These are phyloP conservation scores for Alsophila aescularia DNA, from an alignment of 2,888 invertebrate genomes.

Conservation along the genomic window DNA sequence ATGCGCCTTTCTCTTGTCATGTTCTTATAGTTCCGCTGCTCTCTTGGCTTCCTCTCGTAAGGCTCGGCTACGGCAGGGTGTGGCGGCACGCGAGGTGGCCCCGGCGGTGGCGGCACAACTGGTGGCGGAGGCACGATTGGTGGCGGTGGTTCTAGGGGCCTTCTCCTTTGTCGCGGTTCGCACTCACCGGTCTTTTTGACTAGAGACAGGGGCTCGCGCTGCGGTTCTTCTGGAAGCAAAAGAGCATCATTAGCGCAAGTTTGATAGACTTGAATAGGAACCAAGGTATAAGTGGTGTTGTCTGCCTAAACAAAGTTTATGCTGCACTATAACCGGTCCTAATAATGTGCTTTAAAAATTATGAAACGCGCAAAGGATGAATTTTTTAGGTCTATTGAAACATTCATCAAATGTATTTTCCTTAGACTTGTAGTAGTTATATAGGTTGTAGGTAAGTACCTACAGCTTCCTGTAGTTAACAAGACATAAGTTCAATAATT, in stretches of 20 bases:
- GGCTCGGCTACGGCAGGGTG: slow-evolving; percentile 79
- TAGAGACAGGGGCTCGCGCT: slow-evolving; percentile 87
- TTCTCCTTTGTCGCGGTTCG: slow-evolving; percentile 63
- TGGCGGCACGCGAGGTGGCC: slow-evolving; percentile 79
- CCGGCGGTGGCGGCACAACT: slow-evolving; percentile 42
- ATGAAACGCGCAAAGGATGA: too few relatives aligned
- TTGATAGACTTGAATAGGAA: not conserved
- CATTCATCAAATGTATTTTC: too few relatives aligned
- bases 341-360: too few relatives aligned
- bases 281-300: too few relatives aligned
- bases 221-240: slow-evolving; percentile 73
- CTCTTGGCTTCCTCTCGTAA: slow-evolving; percentile 86
- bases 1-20: slow-evolving; percentile 97
- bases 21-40: slow-evolving; percentile 96
- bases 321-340: too few relatives aligned
- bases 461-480: too few relatives aligned
- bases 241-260: not conserved
- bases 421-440: too few relatives aligned
- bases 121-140: slow-evolving; percentile 54
- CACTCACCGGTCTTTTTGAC: slow-evolving; percentile 76
- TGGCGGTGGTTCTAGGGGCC: slow-evolving; percentile 64
- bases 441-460: too few relatives aligned
- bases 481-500: too few relatives aligned
- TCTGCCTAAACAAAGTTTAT: too few relatives aligned
- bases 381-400: too few relatives aligned